phyloP scores from a whole-genome alignment of 2,888 invertebrate genomes.

The Bugulina stolonifera region DNA sequence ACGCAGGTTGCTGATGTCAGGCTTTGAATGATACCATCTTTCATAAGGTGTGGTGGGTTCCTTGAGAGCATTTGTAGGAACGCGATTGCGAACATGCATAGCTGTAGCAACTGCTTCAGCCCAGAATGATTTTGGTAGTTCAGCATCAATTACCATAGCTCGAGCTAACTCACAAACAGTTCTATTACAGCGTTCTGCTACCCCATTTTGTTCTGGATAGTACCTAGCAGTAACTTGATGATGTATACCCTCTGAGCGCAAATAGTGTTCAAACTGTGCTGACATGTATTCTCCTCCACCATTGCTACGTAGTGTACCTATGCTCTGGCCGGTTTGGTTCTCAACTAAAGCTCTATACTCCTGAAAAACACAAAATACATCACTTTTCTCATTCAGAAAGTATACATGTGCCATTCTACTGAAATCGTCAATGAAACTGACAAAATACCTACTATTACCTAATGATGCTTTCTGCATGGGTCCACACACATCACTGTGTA shows the following conservation, averaged over 20 bases:
- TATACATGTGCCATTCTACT: no score
- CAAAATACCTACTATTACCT: slow-evolving; percentile 2
- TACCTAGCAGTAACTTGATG: not conserved
- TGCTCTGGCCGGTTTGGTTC: no score
- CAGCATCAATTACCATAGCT: not conserved
- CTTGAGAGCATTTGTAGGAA: not conserved
- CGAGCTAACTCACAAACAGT: no score
- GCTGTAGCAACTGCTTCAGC: no score
- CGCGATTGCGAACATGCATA: no score
- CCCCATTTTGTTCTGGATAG: slow-evolving; percentile 13
- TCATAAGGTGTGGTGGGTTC: slow-evolving; percentile 26
- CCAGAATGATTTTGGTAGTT: not conserved
- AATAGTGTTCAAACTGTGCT: not conserved
- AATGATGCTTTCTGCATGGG: not conserved
- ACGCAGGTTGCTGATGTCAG: slow-evolving; percentile 25
- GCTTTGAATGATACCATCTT: slow-evolving; percentile 27
- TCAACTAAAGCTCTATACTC: not conserved
- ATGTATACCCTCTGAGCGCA: not conserved
- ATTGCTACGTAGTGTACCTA: not conserved
- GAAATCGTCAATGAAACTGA: slow-evolving; percentile 2
- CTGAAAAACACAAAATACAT: not conserved
- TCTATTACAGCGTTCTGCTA: not conserved
- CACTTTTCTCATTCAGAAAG: not conserved
- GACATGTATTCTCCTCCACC: slow-evolving; percentile 4
- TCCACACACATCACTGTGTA: not conserved